These are phyloP conservation scores for Magallana angulata DNA, from an alignment of 1,140 invertebrate species.

Conservation along the genomic window DNA sequence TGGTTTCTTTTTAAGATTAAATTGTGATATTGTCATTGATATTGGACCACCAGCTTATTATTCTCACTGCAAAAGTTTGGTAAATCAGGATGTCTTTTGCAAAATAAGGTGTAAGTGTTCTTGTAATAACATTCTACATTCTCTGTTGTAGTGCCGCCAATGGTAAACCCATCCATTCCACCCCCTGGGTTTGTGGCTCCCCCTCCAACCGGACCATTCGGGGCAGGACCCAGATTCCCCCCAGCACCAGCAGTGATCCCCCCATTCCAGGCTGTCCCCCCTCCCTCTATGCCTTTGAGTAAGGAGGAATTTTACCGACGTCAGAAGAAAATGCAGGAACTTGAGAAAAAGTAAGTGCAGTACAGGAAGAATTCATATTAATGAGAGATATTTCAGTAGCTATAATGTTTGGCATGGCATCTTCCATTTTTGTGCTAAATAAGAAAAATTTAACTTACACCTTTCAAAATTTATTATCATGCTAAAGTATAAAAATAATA, in stretches of 20 bases:
- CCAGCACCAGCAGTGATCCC: slow-evolving; percentile 11
- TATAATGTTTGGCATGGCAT: no score
- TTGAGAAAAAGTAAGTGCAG: slow-evolving; percentile 46
- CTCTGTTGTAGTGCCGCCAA: slow-evolving; percentile 27
- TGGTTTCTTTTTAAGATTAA: no score
- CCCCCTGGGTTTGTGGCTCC: slow-evolving; percentile 34
- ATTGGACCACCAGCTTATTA: no score
- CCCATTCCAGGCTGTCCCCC: slow-evolving; percentile 28
- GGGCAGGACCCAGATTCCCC: neutral
- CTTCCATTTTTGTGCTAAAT: no score
- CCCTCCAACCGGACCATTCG: slow-evolving; percentile 16
- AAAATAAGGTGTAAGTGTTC: no score
- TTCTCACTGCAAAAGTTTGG: neutral
- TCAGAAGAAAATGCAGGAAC: slow-evolving; percentile 54
- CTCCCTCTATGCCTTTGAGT: slow-evolving; percentile 41
- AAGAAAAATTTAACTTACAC: no score
- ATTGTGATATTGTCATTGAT: no score
- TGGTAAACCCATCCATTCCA: slow-evolving; percentile 45
- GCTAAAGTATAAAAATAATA: no score
- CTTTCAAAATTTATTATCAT: no score
- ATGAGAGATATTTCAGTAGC: no score
- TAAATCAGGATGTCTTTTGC: no score
- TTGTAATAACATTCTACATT: no score
- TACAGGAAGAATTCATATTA: neutral
- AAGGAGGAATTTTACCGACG: slow-evolving; percentile 61